These are phyloP conservation scores for Falco naumanni DNA, from an alignment of 2,797 vertebrate species.

Conservation along the genomic window DNA sequence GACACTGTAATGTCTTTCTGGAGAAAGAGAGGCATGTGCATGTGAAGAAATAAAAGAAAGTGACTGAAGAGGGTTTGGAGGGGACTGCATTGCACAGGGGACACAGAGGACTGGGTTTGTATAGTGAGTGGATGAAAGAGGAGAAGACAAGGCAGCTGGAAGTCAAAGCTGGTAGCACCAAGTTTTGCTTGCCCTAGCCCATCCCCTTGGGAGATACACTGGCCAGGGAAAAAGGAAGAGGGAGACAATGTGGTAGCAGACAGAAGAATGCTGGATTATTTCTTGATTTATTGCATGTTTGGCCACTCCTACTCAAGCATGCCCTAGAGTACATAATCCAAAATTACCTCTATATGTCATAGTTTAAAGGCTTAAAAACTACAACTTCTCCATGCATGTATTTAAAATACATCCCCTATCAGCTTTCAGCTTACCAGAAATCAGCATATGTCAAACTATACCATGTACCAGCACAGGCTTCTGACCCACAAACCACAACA, in stretches of 20 bases:
- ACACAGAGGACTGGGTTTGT: too few species aligned
- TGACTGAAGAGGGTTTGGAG: neutral
- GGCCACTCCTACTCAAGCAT: neutral
- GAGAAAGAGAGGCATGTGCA: neutral
- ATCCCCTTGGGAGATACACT: neutral
- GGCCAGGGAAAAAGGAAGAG: neutral
- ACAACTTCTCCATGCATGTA: neutral
- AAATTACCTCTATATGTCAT: neutral
- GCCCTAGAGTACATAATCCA: neutral
- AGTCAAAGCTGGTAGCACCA: neutral
- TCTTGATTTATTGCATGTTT: neutral
- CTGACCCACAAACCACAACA: neutral
- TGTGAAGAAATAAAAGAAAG: fast-evolving
- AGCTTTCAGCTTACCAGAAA: neutral
- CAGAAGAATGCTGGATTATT: neutral
- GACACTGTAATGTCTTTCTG: neutral
- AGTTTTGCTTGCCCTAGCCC: neutral
- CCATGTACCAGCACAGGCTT: neutral
- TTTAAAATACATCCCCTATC: neutral
- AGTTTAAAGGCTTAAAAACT: neutral
- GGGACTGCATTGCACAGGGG: neutral
- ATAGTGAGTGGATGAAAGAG: neutral
- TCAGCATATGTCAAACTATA: neutral
- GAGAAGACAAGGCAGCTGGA: neutral
- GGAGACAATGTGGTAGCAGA: neutral